Evolutionary conservation across 23 tunicate genomes (phyloP).

Genomic region (Halocynthia roretzi): DNA sequence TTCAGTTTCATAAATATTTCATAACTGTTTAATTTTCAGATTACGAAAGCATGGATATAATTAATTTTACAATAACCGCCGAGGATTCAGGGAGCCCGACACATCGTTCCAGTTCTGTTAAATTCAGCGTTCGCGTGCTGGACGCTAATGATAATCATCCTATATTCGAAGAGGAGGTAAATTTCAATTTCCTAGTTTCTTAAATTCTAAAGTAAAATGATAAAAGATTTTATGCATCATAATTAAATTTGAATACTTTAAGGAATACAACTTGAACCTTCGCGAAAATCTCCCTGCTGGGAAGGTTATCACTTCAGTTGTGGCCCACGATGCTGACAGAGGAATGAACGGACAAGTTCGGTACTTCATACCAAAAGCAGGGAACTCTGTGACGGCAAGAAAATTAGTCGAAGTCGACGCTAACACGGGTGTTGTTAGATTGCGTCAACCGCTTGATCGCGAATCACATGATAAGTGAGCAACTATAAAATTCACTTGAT

Average conservation of each 20-base stretch:
- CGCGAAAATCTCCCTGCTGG: constrained; percentile 34
- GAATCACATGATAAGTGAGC: constrained; percentile 56
- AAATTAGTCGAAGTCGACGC: constrained; percentile 44
- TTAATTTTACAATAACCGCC: constrained; percentile 49
- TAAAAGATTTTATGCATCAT: background rate
- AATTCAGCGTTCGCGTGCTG: constrained; percentile 29
- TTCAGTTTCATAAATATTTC: too few species aligned
- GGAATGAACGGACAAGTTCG: constrained; percentile 48
- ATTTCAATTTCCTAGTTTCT: background rate
- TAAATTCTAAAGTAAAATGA: background rate
- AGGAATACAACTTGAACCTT: constrained; percentile 31
- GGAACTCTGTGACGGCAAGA: constrained; percentile 45
- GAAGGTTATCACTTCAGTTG: constrained; percentile 45
- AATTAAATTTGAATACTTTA: background rate
- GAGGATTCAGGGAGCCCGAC: constrained; percentile 60
- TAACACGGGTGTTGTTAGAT: constrained; percentile 35
- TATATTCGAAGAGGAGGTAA: constrained; percentile 54
- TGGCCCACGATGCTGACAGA: constrained; percentile 62
- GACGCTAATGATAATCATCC: constrained; percentile 85
- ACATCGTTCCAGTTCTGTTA: constrained; percentile 21
- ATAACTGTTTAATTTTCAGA: constrained; percentile 22
- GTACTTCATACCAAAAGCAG: constrained; percentile 58
- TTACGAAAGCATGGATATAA: constrained; percentile 21
- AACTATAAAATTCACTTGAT: background rate
- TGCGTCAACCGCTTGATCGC: constrained; percentile 35